Conservation (phyloP, 1,140 invertebrate species). For the Dendrolimus kikuchii region DNA sequence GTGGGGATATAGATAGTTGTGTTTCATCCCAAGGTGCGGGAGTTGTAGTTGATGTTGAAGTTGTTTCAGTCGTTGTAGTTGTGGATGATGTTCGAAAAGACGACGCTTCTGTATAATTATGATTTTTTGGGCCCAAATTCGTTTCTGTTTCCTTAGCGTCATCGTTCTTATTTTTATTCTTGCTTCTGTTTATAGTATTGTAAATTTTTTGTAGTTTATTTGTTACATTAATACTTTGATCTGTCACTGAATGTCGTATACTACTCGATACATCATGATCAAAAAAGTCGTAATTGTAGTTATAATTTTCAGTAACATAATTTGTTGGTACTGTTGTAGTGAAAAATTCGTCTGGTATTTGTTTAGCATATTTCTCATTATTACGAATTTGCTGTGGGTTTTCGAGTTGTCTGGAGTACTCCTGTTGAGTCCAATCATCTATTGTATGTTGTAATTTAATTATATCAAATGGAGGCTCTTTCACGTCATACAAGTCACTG, state of each 20-base stretch:
- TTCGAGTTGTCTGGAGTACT: constrained; percentile 74
- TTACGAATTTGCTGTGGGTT: constrained; percentile 65
- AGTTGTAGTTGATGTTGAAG: constrained; percentile 41
- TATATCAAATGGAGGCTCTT: constrained; percentile 77
- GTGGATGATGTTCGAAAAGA: constrained; percentile 34
- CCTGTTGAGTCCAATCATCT: constrained; percentile 88
- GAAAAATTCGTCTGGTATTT: constrained; percentile 85
- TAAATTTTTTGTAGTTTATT: constrained; percentile 37
- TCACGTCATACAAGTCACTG: constrained; percentile 58
- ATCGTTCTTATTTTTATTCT: constrained; percentile 26
- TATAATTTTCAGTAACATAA: constrained; percentile 41
- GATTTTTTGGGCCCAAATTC: constrained; percentile 32
- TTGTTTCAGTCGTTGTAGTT: constrained; percentile 34
- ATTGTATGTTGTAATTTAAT: constrained; percentile 85
- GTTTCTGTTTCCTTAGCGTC: constrained; percentile 31
- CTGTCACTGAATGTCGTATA: constrained; percentile 59
- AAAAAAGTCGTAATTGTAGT: constrained; percentile 54
- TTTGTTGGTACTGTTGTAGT: constrained; percentile 72
- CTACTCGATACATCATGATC: constrained; percentile 75
- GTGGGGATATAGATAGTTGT: constrained; percentile 79
- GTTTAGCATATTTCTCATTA: constrained; percentile 76
- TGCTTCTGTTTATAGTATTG: constrained; percentile 43
- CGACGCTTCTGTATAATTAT: constrained; percentile 57
- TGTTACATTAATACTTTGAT: constrained; percentile 38
- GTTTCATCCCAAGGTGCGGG: constrained; percentile 76